Conservation (phyloP, 2,113 vertebrate genomes). For the Rissa tridactyla region DNA sequence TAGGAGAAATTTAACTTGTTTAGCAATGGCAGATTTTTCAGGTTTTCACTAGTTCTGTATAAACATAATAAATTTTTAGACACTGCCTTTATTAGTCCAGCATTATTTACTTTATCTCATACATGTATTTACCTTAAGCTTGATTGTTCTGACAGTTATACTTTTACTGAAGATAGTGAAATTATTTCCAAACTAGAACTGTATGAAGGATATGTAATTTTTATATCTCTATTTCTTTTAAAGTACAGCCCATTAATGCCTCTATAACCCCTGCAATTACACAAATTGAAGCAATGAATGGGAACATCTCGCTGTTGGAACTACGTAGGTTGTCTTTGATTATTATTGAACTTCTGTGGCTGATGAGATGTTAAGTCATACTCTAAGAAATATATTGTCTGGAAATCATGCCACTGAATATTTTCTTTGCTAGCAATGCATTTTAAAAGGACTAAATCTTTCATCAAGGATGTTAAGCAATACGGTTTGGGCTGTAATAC, state of each 20-base stretch:
- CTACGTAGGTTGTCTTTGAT: constrained; percentile 56
- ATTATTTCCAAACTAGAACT: background rate
- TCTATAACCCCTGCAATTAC: constrained; percentile 42
- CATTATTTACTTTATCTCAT: constrained; percentile 62
- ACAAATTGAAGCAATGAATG: constrained; percentile 47
- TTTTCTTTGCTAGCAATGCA: constrained; percentile 62
- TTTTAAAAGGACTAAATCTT: constrained; percentile 55
- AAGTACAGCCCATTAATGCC: constrained; percentile 30
- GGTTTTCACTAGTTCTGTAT: background rate
- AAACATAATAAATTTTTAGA: constrained; percentile 27
- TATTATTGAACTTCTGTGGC: constrained; percentile 64
- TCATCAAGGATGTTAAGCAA: constrained; percentile 57
- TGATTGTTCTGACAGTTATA: background rate
- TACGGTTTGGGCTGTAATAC: background rate
- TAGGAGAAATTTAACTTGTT: background rate
- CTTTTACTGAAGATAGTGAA: background rate
- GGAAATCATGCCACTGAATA: constrained; percentile 63
- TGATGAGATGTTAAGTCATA: constrained; percentile 63
- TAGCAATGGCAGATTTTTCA: constrained; percentile 22
- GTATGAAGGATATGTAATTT: background rate
- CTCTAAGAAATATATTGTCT: constrained; percentile 54
- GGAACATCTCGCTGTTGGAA: constrained; percentile 39
- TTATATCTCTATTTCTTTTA: background rate
- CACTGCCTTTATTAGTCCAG: constrained; percentile 18
- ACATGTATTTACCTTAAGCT: constrained; percentile 16